phyloP scores from a whole-genome alignment of 2,888 invertebrate genomes.

The Xanthorhoe spadicearia region DNA sequence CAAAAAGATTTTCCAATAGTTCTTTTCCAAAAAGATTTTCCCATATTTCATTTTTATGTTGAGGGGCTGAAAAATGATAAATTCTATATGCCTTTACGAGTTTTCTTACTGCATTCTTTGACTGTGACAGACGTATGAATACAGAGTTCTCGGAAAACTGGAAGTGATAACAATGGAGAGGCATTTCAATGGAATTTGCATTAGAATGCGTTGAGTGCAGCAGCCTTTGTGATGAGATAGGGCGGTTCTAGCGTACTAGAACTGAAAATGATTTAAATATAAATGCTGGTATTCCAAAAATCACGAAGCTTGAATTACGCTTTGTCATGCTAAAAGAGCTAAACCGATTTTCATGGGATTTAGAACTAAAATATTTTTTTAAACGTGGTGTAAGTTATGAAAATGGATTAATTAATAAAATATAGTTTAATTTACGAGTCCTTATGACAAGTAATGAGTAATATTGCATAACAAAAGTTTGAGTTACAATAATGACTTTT shows the following conservation, averaged over 20 bases:
- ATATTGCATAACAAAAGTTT: too few species aligned
- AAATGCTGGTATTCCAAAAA: not conserved
- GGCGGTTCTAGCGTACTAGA: constrained; percentile 27
- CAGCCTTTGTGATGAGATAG: constrained; percentile 67
- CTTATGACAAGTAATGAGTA: too few species aligned
- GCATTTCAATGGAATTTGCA: constrained; percentile 81
- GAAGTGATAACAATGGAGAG: constrained; percentile 75
- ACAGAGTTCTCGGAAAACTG: constrained; percentile 62
- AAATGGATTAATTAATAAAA: too few species aligned
- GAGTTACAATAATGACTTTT: too few species aligned
- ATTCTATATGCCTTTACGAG: not conserved
- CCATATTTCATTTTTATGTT: too few species aligned
- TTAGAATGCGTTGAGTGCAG: constrained; percentile 77
- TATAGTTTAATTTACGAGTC: too few species aligned
- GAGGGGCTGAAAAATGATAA: too few species aligned
- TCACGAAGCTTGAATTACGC: not conserved
- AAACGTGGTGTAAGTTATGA: too few species aligned
- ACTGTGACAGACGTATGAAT: constrained; percentile 58
- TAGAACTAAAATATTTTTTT: too few species aligned
- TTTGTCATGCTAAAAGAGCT: not conserved
- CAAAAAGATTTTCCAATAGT: too few species aligned
- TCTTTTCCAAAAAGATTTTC: too few species aligned
- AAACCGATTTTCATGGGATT: too few species aligned
- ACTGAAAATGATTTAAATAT: constrained; percentile 36
- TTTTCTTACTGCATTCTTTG: constrained; percentile 3